Evolutionary conservation across 2,113 vertebrate genomes (phyloP).

Genomic region (Bubo blakistoni): DNA sequence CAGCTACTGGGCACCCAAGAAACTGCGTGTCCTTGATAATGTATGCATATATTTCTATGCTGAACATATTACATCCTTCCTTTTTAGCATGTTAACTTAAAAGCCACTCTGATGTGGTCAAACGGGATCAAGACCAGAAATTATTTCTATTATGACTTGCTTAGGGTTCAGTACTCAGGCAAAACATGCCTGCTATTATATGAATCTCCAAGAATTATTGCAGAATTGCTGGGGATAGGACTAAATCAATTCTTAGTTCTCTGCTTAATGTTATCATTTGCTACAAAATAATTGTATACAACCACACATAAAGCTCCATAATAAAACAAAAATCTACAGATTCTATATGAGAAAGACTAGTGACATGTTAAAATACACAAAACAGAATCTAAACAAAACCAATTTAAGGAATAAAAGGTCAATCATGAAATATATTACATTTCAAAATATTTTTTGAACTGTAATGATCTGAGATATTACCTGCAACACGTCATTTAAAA

Average conservation of each 20-base stretch:
- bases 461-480: neutral
- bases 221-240: neutral
- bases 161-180: neutral
- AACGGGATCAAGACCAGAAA: neutral
- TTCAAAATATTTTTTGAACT: neutral
- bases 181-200: neutral
- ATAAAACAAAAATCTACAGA: neutral
- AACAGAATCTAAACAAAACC: neutral
- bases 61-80: neutral
- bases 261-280: neutral
- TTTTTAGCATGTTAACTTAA: neutral
- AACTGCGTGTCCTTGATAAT: neutral
- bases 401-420: neutral
- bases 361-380: neutral
- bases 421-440: neutral
- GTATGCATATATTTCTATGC: neutral
- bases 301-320: neutral
- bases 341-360: neutral
- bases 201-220: neutral
- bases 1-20: neutral
- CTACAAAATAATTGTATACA: neutral
- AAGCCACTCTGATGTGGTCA: neutral
- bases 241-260: neutral
- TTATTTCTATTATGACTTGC: neutral
- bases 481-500: neutral